These are phyloP conservation scores for Dioctria linearis DNA, from an alignment of 2,888 invertebrate species.

Conservation along the genomic window DNA sequence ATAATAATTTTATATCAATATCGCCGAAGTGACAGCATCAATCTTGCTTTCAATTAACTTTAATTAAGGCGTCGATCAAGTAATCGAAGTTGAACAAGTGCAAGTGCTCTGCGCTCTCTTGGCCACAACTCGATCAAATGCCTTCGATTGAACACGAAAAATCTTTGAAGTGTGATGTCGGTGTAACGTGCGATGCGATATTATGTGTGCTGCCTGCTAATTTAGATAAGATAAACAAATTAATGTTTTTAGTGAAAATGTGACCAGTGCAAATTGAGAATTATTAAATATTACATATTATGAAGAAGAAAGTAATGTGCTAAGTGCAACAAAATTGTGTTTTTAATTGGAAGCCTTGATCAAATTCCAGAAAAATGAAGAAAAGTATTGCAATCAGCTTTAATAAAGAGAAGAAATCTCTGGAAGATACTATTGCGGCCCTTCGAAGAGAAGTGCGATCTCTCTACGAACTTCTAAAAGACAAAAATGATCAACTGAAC, in stretches of 20 bases:
- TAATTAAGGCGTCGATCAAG: constrained; percentile 38
- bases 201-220: not conserved
- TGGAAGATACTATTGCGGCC: constrained; percentile 61
- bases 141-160: not conserved
- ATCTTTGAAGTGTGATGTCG: not conserved
- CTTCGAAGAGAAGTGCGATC: constrained; percentile 62
- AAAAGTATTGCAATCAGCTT: constrained; percentile 49
- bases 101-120: not conserved
- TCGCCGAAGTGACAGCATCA: constrained; percentile 20
- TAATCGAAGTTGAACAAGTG: not conserved
- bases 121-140: not conserved
- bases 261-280: constrained; percentile 1
- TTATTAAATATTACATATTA: not conserved
- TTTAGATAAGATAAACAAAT: not conserved
- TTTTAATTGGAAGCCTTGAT: not conserved
- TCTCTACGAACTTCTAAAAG: constrained; percentile 61
- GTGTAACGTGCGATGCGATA: not conserved
- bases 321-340: not conserved
- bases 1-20: constrained; percentile 11
- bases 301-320: not conserved
- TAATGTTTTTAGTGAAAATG: not conserved
- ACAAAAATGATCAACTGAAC: constrained; percentile 62
- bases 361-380: constrained; percentile 40
- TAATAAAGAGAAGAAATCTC: constrained; percentile 59
- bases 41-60: constrained; percentile 40